phyloP scores from a whole-genome alignment of 2,888 invertebrate species.

The Therioaphis trifolii region DNA sequence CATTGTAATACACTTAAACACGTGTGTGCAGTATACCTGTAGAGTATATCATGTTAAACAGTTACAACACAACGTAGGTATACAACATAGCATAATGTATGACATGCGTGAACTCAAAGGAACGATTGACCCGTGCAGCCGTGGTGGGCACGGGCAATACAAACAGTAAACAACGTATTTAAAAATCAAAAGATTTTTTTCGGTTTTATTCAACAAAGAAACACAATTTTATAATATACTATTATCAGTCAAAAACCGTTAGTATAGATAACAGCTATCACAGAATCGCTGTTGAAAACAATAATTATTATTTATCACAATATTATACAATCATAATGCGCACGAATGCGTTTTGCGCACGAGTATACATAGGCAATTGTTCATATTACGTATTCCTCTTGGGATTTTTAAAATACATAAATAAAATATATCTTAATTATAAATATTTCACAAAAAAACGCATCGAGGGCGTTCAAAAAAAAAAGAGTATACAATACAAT shows the following conservation, averaged over 20 bases:
- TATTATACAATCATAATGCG: slow-evolving; percentile 18
- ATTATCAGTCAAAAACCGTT: slow-evolving; percentile 26
- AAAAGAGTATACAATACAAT: background rate
- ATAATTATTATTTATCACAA: slow-evolving; percentile 49
- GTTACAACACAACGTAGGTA: background rate
- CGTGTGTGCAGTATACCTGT: background rate
- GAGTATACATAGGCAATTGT: background rate
- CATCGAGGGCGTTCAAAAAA: background rate
- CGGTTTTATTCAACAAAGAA: slow-evolving; percentile 40
- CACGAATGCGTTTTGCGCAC: slow-evolving; percentile 20
- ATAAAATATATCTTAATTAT: background rate
- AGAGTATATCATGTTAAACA: background rate
- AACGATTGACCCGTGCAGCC: background rate
- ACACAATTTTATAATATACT: slow-evolving; percentile 20
- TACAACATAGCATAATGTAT: background rate
- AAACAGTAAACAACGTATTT: slow-evolving; percentile 27
- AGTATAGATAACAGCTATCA: slow-evolving; percentile 22
- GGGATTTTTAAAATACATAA: too few species aligned
- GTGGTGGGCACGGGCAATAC: background rate
- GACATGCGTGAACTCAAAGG: background rate
- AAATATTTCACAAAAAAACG: slow-evolving; percentile 14
- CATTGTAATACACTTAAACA: background rate
- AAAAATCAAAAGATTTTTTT: slow-evolving; percentile 28
- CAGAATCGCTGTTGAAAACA: slow-evolving; percentile 60
- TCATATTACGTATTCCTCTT: background rate